These are phyloP conservation scores for Linnaemya tessellans DNA, from an alignment of 2,888 invertebrate species.

Conservation along the genomic window DNA sequence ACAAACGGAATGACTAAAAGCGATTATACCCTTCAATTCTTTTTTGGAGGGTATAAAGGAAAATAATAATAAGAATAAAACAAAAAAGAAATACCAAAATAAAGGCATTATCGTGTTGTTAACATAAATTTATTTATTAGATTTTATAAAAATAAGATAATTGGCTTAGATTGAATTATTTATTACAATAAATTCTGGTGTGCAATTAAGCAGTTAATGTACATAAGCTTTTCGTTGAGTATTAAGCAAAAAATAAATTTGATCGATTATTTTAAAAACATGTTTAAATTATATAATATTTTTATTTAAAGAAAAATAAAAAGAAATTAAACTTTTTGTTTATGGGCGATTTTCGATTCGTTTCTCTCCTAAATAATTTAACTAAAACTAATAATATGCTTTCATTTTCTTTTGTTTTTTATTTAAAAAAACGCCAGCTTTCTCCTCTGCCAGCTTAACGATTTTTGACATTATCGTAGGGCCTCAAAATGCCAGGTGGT, in stretches of 20 bases:
- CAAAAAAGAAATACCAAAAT: slow-evolving; percentile 7
- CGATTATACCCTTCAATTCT: too few species aligned
- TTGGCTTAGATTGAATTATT: background rate
- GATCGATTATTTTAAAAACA: background rate
- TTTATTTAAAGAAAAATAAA: slow-evolving; percentile 27
- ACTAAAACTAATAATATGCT: slow-evolving; percentile 65
- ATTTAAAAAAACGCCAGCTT: background rate
- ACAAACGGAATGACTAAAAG: too few species aligned
- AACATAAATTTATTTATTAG: slow-evolving; percentile 23
- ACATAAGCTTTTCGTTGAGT: slow-evolving; percentile 43
- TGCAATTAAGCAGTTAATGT: slow-evolving; percentile 3
- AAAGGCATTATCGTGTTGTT: slow-evolving; percentile 4
- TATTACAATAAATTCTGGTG: background rate
- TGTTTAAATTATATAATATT: slow-evolving; percentile 35
- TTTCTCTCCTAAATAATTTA: slow-evolving; percentile 71
- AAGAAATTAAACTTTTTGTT: slow-evolving; percentile 22
- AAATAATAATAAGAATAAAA: slow-evolving; percentile 40
- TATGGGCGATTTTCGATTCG: slow-evolving; percentile 17
- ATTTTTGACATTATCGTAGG: slow-evolving; percentile 79
- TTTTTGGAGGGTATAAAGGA: slow-evolving; percentile 10
- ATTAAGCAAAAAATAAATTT: slow-evolving; percentile 13
- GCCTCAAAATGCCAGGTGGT: slow-evolving; percentile 81
- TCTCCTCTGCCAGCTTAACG: slow-evolving; percentile 31
- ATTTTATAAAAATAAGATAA: background rate
- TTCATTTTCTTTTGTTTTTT: background rate